These are phyloP conservation scores for Saturnia pavonia DNA, from an alignment of 2,888 invertebrate genomes.

Conservation along the genomic window DNA sequence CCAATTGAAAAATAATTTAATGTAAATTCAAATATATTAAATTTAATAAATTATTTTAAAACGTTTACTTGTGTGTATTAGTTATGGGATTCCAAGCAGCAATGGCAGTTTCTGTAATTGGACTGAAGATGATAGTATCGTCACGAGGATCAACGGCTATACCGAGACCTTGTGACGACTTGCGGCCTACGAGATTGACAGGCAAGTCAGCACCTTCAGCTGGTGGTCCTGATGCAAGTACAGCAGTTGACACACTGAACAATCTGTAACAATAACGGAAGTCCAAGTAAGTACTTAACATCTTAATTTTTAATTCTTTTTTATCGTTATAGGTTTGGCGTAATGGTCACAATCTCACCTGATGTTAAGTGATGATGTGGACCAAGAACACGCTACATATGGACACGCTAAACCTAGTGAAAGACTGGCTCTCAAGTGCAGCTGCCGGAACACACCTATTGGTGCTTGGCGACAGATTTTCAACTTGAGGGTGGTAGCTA, in stretches of 20 bases:
- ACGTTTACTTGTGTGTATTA: constrained; percentile 85
- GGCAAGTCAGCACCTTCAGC: constrained; percentile 87
- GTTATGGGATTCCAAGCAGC: constrained; percentile 90
- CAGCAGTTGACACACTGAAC: constrained; percentile 89
- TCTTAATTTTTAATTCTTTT: too few relatives aligned
- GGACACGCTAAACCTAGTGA: too few relatives aligned
- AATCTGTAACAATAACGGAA: constrained; percentile 73
- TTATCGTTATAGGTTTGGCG: too few relatives aligned
- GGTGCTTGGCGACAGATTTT: too few relatives aligned
- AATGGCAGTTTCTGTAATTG: constrained; percentile 89
- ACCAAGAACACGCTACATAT: too few relatives aligned
- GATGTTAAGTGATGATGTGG: too few relatives aligned
- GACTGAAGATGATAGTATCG: constrained; percentile 89
- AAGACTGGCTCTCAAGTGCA: too few relatives aligned
- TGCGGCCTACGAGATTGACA: constrained; percentile 89
- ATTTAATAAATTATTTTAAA: neutral
- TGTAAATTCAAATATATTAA: too few relatives aligned
- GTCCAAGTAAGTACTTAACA: neutral
- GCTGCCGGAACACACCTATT: too few relatives aligned
- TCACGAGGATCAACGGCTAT: constrained; percentile 87
- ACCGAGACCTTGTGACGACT: constrained; percentile 92
- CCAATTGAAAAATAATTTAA: neutral
- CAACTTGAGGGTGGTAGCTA: too few relatives aligned
- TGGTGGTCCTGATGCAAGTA: constrained; percentile 87
- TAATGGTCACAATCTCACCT: too few relatives aligned